phyloP scores from a whole-genome alignment of 2,888 invertebrate genomes.

The Ametastegia equiseti region DNA sequence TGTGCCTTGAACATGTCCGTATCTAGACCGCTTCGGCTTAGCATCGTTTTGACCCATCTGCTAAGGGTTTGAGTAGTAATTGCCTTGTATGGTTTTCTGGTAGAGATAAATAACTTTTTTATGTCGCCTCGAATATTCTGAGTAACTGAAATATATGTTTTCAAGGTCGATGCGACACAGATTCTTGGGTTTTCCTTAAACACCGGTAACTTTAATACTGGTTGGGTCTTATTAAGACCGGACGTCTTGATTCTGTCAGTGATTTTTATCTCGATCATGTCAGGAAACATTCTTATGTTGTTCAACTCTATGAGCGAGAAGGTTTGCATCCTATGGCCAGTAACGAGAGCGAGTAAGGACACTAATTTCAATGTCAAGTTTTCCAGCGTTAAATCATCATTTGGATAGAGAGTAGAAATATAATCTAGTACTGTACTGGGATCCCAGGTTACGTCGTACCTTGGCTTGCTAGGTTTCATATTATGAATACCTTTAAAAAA shows the following conservation, averaged over 20 bases:
- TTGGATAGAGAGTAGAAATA: constrained; percentile 4
- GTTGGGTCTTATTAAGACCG: too few relatives aligned
- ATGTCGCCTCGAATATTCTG: too few relatives aligned
- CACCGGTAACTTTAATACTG: too few relatives aligned
- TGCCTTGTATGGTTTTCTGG: too few relatives aligned
- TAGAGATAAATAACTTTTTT: too few relatives aligned
- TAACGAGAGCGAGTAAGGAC: constrained; percentile 49
- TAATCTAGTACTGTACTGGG: constrained; percentile 37
- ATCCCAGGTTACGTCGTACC: constrained; percentile 53
- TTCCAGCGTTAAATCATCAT: constrained; percentile 48
- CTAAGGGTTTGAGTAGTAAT: constrained; percentile 13
- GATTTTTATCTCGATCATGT: too few relatives aligned
- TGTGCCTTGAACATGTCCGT: constrained; percentile 22
- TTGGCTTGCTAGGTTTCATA: constrained; percentile 47
- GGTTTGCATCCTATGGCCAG: constrained; percentile 54
- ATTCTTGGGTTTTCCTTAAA: too few relatives aligned
- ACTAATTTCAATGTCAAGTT: constrained; percentile 48
- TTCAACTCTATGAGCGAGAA: too few relatives aligned
- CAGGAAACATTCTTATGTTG: too few relatives aligned
- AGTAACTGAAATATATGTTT: too few relatives aligned
- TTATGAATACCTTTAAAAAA: constrained; percentile 52
- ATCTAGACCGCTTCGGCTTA: constrained; percentile 22
- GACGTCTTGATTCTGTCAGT: too few relatives aligned
- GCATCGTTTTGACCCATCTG: constrained; percentile 4
- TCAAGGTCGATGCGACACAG: too few relatives aligned